Percentiles rank a stretch among this genome's conserved stretches.
Evolutionary conservation across 53 echinoderm and acorn worm genomes (phyloP).

Genomic region (Echinometra lucunter): DNA sequence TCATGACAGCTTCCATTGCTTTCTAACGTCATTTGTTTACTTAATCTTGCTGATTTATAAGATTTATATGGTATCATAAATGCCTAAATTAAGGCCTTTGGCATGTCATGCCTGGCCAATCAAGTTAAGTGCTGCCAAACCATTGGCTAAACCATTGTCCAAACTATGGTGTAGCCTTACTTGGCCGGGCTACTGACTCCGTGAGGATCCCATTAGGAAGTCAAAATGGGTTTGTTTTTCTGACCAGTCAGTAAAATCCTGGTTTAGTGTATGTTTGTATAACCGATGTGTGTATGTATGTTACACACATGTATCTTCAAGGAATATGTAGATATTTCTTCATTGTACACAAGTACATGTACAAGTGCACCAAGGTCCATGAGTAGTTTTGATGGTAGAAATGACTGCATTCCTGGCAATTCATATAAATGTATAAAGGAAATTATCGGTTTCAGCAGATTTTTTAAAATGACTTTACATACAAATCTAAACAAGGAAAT

Average conservation of each 20-base stretch:
- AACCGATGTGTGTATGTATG: background rate
- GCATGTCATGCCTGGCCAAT: conserved; percentile 45
- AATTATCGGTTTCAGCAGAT: too few relatives aligned
- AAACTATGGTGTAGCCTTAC: too few relatives aligned
- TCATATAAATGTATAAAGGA: background rate
- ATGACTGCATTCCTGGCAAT: background rate
- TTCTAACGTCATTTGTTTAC: conserved; percentile 31
- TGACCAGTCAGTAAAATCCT: conserved; percentile 2
- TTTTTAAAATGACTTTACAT: background rate
- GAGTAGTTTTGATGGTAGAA: background rate
- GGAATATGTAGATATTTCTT: background rate
- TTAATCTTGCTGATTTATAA: conserved; percentile 40
- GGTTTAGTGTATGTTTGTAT: background rate
- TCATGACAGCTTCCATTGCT: background rate
- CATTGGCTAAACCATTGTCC: background rate
- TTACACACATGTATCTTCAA: too few relatives aligned
- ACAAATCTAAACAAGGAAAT: background rate
- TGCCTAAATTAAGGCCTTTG: conserved; percentile 21
- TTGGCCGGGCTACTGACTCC: background rate
- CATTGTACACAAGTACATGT: background rate
- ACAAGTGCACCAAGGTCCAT: background rate
- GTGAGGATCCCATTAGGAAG: background rate
- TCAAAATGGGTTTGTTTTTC: conserved; percentile 33
- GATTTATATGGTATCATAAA: background rate
- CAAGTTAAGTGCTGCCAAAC: conserved; percentile 28